Percentiles rank a stretch among this genome's conserved stretches.
These are phyloP conservation scores for Monopis laevigella DNA, from an alignment of 2,888 invertebrate species.

Conservation along the genomic window DNA sequence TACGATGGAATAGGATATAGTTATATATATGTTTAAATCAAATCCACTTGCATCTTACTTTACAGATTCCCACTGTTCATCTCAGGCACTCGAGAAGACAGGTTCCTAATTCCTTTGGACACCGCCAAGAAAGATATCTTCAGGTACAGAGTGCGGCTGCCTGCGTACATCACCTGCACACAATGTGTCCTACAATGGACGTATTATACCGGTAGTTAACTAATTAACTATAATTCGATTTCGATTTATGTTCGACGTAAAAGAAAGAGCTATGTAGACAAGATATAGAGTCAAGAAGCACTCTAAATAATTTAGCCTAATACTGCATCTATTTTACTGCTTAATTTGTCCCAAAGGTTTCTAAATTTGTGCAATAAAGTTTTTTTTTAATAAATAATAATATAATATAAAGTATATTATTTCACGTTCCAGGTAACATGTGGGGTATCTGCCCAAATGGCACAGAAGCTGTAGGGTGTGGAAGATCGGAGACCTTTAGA, in stretches of 20 bases:
- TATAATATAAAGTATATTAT: too few species aligned
- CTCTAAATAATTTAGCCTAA: too few species aligned
- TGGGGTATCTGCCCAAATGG: slow-evolving; percentile 91
- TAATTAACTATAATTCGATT: too few species aligned
- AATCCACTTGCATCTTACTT: slow-evolving; percentile 15
- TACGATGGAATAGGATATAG: too few species aligned
- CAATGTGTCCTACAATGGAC: slow-evolving; percentile 95
- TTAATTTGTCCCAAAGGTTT: too few species aligned
- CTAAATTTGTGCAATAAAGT: too few species aligned
- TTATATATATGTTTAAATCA: too few species aligned
- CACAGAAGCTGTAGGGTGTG: slow-evolving; percentile 88
- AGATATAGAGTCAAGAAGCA: too few species aligned
- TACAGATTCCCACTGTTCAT: slow-evolving; percentile 76
- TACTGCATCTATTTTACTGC: too few species aligned
- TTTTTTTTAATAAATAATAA: too few species aligned
- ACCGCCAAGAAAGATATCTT: slow-evolving; percentile 73
- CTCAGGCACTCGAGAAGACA: slow-evolving; percentile 75
- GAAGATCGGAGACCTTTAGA: slow-evolving; percentile 89
- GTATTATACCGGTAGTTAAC: slow-evolving; percentile 81
- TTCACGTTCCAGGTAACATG: slow-evolving; percentile 81
- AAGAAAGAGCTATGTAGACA: too few species aligned
- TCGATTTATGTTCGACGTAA: too few species aligned
- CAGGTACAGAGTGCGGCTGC: slow-evolving; percentile 79
- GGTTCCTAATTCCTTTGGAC: slow-evolving; percentile 77
- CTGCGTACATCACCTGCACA: slow-evolving; percentile 84